phyloP scores from a whole-genome alignment of 2,113 vertebrate genomes.

The Casuarius casuarius region DNA sequence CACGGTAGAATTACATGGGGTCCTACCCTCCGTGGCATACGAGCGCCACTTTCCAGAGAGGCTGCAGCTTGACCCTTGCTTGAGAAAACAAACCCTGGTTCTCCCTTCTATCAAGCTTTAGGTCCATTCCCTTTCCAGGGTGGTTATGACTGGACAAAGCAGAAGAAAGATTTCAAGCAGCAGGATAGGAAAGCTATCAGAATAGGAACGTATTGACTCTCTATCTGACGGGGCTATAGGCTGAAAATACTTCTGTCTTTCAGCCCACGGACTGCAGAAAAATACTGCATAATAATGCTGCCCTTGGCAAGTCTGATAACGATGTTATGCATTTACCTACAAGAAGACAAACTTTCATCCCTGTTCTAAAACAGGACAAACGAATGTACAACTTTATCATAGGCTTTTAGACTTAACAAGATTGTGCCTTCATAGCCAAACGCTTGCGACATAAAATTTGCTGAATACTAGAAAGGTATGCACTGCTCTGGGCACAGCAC shows the following conservation, averaged over 20 bases:
- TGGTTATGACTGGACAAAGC: background rate
- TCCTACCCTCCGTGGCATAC: background rate
- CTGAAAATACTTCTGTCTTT: background rate
- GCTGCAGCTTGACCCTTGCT: background rate
- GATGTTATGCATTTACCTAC: background rate
- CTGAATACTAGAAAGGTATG: background rate
- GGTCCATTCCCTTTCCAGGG: background rate
- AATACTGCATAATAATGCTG: background rate
- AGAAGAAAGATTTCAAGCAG: background rate
- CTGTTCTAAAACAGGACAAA: background rate
- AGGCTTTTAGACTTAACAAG: background rate
- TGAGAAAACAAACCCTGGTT: background rate
- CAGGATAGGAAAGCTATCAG: background rate
- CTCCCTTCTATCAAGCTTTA: background rate
- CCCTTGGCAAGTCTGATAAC: background rate
- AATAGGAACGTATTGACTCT: background rate
- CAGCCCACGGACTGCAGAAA: background rate
- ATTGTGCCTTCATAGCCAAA: background rate
- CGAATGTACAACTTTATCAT: background rate
- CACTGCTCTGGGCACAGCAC: background rate
- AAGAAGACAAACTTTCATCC: background rate
- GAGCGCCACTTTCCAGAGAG: background rate
- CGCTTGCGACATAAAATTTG: background rate
- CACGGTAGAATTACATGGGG: background rate
- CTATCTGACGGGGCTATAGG: background rate